Conservation (phyloP, 2,888 invertebrate genomes). For the Epinotia ramella region DNA sequence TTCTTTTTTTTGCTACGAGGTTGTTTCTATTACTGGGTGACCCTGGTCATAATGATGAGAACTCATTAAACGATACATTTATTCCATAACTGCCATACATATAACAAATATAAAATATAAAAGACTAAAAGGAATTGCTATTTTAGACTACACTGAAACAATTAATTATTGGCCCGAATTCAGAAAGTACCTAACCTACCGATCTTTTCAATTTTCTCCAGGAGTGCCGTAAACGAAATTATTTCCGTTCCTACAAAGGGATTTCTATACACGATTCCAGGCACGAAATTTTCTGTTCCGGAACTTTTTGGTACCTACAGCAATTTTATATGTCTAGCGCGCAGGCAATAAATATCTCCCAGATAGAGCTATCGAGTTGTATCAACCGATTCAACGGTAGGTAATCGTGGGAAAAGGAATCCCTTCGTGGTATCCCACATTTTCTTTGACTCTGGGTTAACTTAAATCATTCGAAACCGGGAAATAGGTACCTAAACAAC, state of each 20-base stretch:
- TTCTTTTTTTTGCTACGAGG: neutral
- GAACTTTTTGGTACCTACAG: constrained; percentile 10
- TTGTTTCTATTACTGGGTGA: too few species aligned
- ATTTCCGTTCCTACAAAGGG: constrained; percentile 31
- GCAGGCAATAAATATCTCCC: constrained; percentile 26
- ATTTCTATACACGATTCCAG: constrained; percentile 24
- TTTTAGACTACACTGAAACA: too few species aligned
- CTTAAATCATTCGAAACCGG: neutral
- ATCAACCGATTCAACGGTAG: constrained; percentile 8
- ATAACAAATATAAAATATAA: too few species aligned
- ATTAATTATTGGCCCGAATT: neutral
- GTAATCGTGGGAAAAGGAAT: constrained; percentile 12
- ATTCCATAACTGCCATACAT: too few species aligned
- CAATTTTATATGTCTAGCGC: constrained; percentile 31
- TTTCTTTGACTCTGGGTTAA: constrained; percentile 5
- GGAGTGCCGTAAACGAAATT: constrained; percentile 27
- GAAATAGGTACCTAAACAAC: neutral
- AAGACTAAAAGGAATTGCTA: too few species aligned
- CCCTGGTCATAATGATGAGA: neutral
- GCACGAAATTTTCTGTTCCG: constrained; percentile 31
- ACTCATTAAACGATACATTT: too few species aligned
- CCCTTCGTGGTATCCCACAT: constrained; percentile 21
- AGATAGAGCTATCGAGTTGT: constrained; percentile 9
- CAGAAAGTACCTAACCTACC: neutral
- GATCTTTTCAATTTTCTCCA: constrained; percentile 7